These are phyloP conservation scores for Emydoidea blandingii DNA, from an alignment of 2,797 vertebrate species.

Conservation along the genomic window DNA sequence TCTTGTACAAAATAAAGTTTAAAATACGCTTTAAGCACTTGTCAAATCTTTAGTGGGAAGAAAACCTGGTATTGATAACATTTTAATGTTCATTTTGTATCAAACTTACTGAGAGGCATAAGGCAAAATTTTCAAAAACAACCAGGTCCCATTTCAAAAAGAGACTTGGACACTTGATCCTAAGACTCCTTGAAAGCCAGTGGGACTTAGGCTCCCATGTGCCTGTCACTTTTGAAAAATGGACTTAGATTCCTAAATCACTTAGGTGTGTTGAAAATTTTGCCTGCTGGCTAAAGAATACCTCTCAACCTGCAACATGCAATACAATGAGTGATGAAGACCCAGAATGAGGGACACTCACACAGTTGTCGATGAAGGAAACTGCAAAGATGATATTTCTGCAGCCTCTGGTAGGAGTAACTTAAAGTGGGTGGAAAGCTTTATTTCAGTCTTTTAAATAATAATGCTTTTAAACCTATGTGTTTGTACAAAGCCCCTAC, in stretches of 20 bases:
- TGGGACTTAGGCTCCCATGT: not conserved
- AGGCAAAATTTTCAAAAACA: constrained; percentile 35
- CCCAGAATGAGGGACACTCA: not conserved
- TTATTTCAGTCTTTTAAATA: not conserved
- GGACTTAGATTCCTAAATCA: not conserved
- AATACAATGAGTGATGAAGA: not conserved
- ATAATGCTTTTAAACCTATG: accelerated
- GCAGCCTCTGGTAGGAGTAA: not conserved
- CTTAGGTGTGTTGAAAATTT: not conserved
- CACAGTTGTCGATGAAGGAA: not conserved
- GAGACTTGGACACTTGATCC: not conserved
- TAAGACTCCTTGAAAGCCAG: not conserved
- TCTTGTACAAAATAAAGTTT: constrained; percentile 41
- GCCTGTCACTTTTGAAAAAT: not conserved
- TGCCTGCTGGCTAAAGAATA: not conserved
- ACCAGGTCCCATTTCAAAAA: not conserved
- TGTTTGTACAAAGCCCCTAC: accelerated
- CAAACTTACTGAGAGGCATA: not conserved
- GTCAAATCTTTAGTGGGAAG: constrained; percentile 1
- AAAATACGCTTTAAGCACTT: constrained; percentile 41
- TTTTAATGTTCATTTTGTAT: constrained; percentile 31
- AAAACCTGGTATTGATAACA: not conserved
- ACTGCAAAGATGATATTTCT: accelerated
- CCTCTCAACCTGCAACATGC: not conserved
- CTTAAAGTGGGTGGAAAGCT: not conserved